Conservation (phyloP, 2,888 invertebrate genomes). For the Amphipyra berbera region DNA sequence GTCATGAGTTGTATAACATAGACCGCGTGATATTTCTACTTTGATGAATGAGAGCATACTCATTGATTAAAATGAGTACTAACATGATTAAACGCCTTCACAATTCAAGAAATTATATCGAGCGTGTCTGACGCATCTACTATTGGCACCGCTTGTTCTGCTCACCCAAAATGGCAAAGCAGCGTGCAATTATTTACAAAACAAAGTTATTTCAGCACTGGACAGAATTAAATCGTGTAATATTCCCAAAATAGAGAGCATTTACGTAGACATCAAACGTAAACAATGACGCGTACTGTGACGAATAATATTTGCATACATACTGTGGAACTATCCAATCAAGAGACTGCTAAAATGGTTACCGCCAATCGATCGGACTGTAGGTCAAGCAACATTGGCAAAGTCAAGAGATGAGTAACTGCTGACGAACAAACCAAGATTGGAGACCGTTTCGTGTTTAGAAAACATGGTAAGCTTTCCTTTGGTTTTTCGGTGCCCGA, state of each 20-base stretch:
- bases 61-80: conserved; percentile 22
- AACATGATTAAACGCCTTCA: conserved; percentile 2
- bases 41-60: conserved; percentile 23
- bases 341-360: conserved; percentile 21
- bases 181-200: conserved; percentile 54
- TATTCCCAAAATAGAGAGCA: conserved; percentile 49
- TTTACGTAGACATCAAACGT: conserved; percentile 50
- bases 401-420: conserved; percentile 2
- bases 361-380: conserved; percentile 15
- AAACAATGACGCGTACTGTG: conserved; percentile 48
- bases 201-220: conserved; percentile 53
- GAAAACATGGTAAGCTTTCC: too few relatives aligned
- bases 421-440: not conserved
- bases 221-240: conserved; percentile 48
- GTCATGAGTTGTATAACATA: not conserved
- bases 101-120: conserved; percentile 9
- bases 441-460: not conserved
- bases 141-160: conserved; percentile 20
- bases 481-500: too few relatives aligned
- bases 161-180: conserved; percentile 38
- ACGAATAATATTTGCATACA: conserved; percentile 42
- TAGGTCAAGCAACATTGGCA: conserved; percentile 2
- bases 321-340: conserved; percentile 21
- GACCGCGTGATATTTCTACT: conserved; percentile 1
- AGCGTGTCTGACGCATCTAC: conserved; percentile 13